Conservation (phyloP, 2,888 invertebrate species). For the Drosophila multiciliata region DNA sequence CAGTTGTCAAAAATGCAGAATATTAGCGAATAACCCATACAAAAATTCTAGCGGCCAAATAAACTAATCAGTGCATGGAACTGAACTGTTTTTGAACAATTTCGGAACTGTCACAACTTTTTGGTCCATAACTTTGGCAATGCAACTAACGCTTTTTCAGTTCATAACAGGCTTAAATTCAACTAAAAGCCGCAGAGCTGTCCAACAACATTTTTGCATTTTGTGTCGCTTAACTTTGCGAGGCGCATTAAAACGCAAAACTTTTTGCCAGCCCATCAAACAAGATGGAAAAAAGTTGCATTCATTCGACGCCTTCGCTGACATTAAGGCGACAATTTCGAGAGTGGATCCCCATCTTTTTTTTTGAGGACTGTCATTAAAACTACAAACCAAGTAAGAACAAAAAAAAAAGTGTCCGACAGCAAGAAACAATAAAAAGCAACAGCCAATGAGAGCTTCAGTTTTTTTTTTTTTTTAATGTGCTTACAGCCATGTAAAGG, state of each 20-base stretch:
- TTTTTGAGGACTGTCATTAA: constrained; percentile 65
- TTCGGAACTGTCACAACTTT: constrained; percentile 35
- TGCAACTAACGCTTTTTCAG: constrained; percentile 14
- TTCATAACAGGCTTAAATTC: constrained; percentile 27
- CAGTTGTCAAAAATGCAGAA: neutral
- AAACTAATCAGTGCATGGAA: constrained; percentile 13
- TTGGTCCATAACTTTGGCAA: constrained; percentile 3
- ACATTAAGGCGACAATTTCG: constrained; percentile 75
- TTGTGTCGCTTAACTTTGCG: constrained; percentile 33
- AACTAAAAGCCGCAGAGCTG: constrained; percentile 30
- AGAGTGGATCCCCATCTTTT: constrained; percentile 38
- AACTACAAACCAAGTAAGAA: constrained; percentile 61
- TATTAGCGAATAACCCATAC: neutral
- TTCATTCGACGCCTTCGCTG: constrained; percentile 53
- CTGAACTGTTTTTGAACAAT: constrained; percentile 15
- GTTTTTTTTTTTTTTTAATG: constrained; percentile 8
- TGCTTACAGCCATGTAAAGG: constrained; percentile 37
- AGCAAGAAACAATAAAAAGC: constrained; percentile 59
- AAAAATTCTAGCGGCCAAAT: neutral
- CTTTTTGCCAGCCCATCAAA: constrained; percentile 36
- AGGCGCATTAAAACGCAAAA: constrained; percentile 44
- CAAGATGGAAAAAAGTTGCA: constrained; percentile 40
- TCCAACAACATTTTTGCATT: constrained; percentile 32
- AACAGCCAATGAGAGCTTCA: constrained; percentile 25
- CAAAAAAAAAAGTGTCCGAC: constrained; percentile 41